Conservation (phyloP, 1,140 invertebrate species). For the Zaprionus gabonicus region DNA sequence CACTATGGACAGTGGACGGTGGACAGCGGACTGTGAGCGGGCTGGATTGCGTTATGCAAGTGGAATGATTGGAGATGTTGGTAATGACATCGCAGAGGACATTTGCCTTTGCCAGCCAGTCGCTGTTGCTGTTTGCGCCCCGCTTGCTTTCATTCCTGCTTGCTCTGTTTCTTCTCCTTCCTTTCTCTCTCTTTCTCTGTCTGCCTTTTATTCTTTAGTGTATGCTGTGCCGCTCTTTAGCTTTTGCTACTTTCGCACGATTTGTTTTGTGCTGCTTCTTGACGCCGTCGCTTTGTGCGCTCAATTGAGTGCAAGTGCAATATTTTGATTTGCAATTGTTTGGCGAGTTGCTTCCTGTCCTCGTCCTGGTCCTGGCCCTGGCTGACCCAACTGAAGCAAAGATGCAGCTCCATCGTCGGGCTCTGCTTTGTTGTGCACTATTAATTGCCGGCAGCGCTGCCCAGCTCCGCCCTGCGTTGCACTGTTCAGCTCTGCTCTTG, state of each 20-base stretch:
- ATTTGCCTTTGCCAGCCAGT: slow-evolving; percentile 21
- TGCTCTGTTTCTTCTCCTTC: not conserved
- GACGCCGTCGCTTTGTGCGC: slow-evolving; percentile 45
- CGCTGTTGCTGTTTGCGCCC: too few species aligned
- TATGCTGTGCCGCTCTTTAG: slow-evolving; percentile 14
- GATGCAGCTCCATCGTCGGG: not conserved
- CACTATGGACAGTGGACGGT: not conserved
- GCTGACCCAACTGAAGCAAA: not conserved
- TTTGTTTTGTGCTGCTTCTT: slow-evolving; percentile 61
- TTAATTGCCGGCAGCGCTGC: slow-evolving; percentile 36
- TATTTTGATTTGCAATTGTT: slow-evolving; percentile 76
- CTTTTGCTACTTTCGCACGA: slow-evolving; percentile 58
- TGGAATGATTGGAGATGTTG: slow-evolving; percentile 31
- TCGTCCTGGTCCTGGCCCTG: too few species aligned
- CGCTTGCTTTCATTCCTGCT: not conserved
- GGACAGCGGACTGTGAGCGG: not conserved
- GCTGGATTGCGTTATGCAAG: slow-evolving; percentile 3
- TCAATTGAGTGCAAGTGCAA: slow-evolving; percentile 73
- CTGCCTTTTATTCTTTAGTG: not conserved
- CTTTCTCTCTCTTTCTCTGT: not conserved
- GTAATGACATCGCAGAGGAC: slow-evolving; percentile 41
- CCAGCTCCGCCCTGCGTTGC: not conserved
- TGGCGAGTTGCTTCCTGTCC: slow-evolving; percentile 39
- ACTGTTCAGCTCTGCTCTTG: slow-evolving; percentile 15
- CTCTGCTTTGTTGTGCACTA: slow-evolving; percentile 28